Evolutionary conservation across 1,140 invertebrate genomes (phyloP).

Genomic region (Calephelis virginiensis): DNA sequence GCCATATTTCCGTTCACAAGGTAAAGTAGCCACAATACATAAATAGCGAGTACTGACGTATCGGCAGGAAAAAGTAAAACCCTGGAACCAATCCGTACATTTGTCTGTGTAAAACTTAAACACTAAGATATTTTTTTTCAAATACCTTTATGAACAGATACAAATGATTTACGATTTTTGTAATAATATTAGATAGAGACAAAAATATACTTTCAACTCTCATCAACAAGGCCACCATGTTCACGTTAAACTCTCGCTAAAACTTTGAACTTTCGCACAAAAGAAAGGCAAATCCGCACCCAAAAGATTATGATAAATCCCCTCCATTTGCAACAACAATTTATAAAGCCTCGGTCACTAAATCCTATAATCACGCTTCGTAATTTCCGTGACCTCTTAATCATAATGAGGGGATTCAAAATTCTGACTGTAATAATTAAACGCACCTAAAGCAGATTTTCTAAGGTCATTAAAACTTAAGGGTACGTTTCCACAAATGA

Average conservation of each 20-base stretch:
- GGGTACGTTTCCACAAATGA: background rate
- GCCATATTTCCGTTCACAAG: no score
- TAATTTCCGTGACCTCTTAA: conserved; percentile 43
- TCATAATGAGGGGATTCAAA: conserved; percentile 57
- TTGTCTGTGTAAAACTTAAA: no score
- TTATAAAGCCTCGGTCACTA: conserved; percentile 26
- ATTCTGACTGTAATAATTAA: conserved; percentile 47
- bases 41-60: no score
- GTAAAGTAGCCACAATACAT: no score
- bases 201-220: no score
- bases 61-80: no score
- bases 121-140: no score
- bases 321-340: conserved; percentile 19
- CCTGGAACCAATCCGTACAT: no score
- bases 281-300: conserved; percentile 10
- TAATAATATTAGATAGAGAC: no score
- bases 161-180: no score
- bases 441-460: conserved; percentile 43
- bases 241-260: conserved; percentile 10
- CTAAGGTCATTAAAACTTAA: conserved; percentile 22
- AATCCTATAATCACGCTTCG: conserved; percentile 43
- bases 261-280: conserved; percentile 1
- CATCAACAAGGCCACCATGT: conserved; percentile 1
- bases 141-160: no score
- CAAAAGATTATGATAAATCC: conserved; percentile 5